Conservation (phyloP, 2,113 vertebrate genomes). For the Tor tambroides region DNA sequence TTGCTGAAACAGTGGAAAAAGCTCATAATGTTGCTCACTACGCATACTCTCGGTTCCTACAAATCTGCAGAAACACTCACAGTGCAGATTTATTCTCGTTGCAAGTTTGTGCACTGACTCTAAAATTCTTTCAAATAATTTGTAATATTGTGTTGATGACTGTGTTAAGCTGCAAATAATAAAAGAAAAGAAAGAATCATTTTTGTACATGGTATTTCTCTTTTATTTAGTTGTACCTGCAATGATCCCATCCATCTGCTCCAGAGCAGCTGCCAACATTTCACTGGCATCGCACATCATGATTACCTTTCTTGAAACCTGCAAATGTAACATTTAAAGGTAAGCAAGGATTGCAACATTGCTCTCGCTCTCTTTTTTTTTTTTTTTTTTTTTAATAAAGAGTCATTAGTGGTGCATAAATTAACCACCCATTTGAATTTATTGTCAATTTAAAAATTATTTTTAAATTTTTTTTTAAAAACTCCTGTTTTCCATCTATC, state of each 20-base stretch:
- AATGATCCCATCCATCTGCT: conserved; percentile 99
- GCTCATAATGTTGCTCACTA: conserved; percentile 53
- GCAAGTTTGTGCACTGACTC: background rate
- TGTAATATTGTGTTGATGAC: background rate
- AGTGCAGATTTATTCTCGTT: background rate
- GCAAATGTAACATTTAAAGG: conserved; percentile 49
- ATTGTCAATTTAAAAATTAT: too few species aligned
- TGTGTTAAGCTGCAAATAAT: background rate
- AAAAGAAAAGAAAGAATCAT: background rate
- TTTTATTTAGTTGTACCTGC: conserved; percentile 80
- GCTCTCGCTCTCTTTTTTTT: background rate
- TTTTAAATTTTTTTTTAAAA: too few species aligned
- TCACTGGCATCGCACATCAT: conserved; percentile 98
- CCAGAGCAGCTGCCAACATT: conserved; percentile 95
- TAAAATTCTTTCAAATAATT: background rate
- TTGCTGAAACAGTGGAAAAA: conserved; percentile 69
- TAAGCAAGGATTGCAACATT: background rate
- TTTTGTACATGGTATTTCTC: conserved; percentile 33
- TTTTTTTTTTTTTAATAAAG: too few species aligned
- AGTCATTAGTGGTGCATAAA: too few species aligned
- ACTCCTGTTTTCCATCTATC: background rate
- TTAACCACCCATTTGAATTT: too few species aligned
- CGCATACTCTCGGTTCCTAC: background rate
- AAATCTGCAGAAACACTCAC: conserved; percentile 21
- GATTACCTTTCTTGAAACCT: conserved; percentile 66